phyloP scores from a whole-genome alignment of 2,888 invertebrate genomes.

The Noctua janthe region DNA sequence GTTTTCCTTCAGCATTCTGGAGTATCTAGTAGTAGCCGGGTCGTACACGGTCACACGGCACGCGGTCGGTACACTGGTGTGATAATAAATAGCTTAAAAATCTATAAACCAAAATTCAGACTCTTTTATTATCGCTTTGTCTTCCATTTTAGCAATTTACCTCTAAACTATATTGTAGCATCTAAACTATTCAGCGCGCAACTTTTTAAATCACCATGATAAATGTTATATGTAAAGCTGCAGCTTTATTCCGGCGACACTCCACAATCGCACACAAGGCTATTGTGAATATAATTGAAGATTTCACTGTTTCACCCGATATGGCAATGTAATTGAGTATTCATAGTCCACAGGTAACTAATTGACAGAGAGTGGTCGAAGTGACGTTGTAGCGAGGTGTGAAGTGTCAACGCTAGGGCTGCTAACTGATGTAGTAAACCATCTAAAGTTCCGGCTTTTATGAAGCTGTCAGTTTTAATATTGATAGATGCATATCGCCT shows the following conservation, averaged over 20 bases:
- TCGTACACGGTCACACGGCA: not conserved
- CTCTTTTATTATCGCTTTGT: not conserved
- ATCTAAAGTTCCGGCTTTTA: not conserved
- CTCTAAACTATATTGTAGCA: not conserved
- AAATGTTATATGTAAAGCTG: slow-evolving; percentile 45
- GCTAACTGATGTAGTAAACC: not conserved
- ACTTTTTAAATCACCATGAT: slow-evolving; percentile 11
- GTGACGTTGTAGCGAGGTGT: slow-evolving; percentile 69
- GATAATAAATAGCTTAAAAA: not conserved
- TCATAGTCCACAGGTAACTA: slow-evolving; percentile 74
- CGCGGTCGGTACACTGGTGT: not conserved
- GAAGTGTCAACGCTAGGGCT: slow-evolving; percentile 55
- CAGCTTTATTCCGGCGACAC: slow-evolving; percentile 40
- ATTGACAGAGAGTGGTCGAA: slow-evolving; percentile 77
- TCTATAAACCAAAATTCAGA: not conserved
- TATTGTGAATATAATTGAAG: slow-evolving; percentile 73
- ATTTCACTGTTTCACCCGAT: slow-evolving; percentile 70
- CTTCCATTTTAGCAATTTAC: not conserved
- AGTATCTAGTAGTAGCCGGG: not conserved
- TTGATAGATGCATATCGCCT: not conserved
- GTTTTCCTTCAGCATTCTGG: not conserved
- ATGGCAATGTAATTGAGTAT: slow-evolving; percentile 78
- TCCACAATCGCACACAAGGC: slow-evolving; percentile 39
- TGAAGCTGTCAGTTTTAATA: slow-evolving; percentile 12
- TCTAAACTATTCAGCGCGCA: not conserved